phyloP scores from a whole-genome alignment of 2,888 invertebrate species.

The Prosopocoilus inquinatus region DNA sequence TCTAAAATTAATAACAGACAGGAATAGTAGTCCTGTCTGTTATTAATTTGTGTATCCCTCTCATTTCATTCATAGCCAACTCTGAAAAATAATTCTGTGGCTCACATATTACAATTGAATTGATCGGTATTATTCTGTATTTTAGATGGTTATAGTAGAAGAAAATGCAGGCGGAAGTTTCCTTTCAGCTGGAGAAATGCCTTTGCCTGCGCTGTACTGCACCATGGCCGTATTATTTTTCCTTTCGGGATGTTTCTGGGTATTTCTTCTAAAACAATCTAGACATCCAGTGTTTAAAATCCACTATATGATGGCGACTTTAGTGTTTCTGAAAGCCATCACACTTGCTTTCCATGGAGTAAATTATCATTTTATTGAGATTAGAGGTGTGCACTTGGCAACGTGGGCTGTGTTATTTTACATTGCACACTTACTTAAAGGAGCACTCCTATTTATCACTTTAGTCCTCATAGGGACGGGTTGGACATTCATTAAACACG shows the following conservation, averaged over 20 bases:
- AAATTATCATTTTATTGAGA: conserved; percentile 92
- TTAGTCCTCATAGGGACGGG: conserved; percentile 96
- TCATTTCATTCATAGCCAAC: no score
- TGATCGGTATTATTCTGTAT: background rate
- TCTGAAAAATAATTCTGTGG: no score
- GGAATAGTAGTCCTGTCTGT: no score
- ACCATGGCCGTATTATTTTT: conserved; percentile 89
- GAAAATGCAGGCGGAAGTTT: conserved; percentile 85
- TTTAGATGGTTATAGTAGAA: conserved; percentile 81
- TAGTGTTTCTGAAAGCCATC: conserved; percentile 88
- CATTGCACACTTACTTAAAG: conserved; percentile 80
- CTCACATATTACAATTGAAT: no score
- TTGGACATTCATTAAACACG: conserved; percentile 98
- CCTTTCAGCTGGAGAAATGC: conserved; percentile 95
- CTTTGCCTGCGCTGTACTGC: conserved; percentile 87
- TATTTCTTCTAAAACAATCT: conserved; percentile 70
- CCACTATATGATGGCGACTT: conserved; percentile 93
- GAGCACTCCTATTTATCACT: conserved; percentile 89
- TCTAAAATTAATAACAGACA: no score
- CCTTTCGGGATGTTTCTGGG: conserved; percentile 88
- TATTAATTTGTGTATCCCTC: no score
- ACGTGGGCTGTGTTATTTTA: conserved; percentile 98
- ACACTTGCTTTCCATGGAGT: conserved; percentile 94
- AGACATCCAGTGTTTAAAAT: conserved; percentile 88
- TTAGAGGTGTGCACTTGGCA: conserved; percentile 88